A percentile compares a stretch with the other conserved stretches of the same genome.
Conservation (phyloP, 2,888 invertebrate genomes). For the Polydrusus pterygomalis region DNA sequence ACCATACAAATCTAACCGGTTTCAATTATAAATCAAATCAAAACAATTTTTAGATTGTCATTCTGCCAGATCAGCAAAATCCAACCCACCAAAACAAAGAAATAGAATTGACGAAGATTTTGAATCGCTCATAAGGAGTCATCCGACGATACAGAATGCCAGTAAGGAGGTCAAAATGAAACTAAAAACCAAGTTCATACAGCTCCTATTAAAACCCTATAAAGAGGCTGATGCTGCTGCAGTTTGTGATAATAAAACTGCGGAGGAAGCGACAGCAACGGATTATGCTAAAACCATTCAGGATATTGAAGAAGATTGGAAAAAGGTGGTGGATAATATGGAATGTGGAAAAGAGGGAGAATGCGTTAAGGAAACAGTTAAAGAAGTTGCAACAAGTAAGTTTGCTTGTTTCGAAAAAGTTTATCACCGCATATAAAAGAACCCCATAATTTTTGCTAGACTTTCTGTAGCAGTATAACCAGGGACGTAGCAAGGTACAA, state of each 20-base stretch:
- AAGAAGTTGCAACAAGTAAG: not conserved
- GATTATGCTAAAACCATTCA: not conserved
- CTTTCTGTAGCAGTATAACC: too few species aligned
- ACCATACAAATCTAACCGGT: too few species aligned
- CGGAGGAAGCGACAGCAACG: not conserved
- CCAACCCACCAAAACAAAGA: not conserved
- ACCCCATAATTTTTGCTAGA: too few species aligned
- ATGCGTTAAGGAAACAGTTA: not conserved
- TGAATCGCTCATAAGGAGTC: constrained; percentile 35
- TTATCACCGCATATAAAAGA: too few species aligned
- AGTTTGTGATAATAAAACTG: not conserved
- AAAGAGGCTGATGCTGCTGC: not conserved
- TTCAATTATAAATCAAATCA: not conserved
- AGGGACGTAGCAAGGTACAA: too few species aligned
- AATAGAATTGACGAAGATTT: constrained; percentile 19
- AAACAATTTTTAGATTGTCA: not conserved
- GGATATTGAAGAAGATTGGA: not conserved
- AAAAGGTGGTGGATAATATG: not conserved
- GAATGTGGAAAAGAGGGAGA: not conserved
- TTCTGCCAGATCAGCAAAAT: not conserved
- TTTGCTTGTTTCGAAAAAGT: not conserved
- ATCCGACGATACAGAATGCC: constrained; percentile 47
- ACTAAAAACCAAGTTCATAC: constrained; percentile 52
- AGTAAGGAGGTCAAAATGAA: constrained; percentile 53
- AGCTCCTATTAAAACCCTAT: constrained; percentile 48